phyloP scores from a whole-genome alignment of 2,113 vertebrate species.

The Corythaeola cristata region DNA sequence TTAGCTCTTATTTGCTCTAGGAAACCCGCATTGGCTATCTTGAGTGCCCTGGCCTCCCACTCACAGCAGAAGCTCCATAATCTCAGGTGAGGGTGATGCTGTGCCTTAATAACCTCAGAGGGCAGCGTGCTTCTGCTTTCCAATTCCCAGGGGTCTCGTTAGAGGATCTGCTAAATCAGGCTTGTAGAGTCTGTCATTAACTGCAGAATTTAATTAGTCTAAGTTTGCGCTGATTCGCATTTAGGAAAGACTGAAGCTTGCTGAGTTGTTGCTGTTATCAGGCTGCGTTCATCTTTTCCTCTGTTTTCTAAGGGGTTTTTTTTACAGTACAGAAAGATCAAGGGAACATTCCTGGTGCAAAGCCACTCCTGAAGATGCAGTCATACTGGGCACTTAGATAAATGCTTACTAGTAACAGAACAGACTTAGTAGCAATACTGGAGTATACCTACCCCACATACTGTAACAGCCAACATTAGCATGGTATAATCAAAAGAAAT shows the following conservation, averaged over 20 bases:
- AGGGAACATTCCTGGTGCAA: not conserved
- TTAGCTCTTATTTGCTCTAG: not conserved
- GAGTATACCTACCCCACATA: not conserved
- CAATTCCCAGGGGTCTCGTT: constrained; percentile 42
- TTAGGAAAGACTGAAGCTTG: constrained; percentile 36
- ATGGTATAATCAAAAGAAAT: not conserved
- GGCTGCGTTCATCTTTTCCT: not conserved
- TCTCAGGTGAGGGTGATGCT: not conserved
- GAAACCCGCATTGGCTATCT: not conserved
- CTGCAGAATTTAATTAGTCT: constrained; percentile 34
- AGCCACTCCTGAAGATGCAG: not conserved
- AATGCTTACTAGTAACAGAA: not conserved
- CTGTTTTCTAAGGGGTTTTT: not conserved
- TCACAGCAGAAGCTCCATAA: not conserved
- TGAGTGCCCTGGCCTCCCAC: not conserved
- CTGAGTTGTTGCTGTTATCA: not conserved
- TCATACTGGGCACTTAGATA: not conserved
- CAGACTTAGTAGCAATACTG: not conserved
- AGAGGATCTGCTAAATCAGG: constrained; percentile 44
- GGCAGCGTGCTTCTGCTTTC: not conserved
- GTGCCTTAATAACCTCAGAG: not conserved
- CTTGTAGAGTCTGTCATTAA: not conserved
- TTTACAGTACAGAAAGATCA: not conserved
- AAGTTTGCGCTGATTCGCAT: not conserved
- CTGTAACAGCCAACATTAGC: not conserved